These are phyloP conservation scores for Cotesia vestalis DNA, from an alignment of 1,140 invertebrate species.

Conservation along the genomic window DNA sequence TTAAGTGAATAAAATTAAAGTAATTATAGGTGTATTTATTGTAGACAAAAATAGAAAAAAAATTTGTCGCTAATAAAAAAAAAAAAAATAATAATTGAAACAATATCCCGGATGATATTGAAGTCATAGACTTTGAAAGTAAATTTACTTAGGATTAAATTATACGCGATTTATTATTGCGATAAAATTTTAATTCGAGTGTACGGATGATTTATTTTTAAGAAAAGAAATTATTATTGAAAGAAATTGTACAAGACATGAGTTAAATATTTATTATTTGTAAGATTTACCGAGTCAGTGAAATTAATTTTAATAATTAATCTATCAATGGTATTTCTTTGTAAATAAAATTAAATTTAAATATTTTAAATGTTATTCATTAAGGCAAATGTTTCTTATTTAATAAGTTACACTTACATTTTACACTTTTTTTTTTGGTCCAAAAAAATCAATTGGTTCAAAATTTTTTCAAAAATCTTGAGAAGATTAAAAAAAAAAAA, in stretches of 20 bases:
- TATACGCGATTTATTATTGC: too few relatives aligned
- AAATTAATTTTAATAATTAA: slow-evolving; percentile 27
- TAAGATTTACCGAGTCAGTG: slow-evolving; percentile 28
- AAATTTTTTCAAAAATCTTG: too few relatives aligned
- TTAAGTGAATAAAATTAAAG: not conserved
- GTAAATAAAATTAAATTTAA: too few relatives aligned
- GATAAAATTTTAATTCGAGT: not conserved
- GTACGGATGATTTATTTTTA: not conserved
- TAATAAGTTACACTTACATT: slow-evolving; percentile 10
- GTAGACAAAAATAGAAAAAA: not conserved
- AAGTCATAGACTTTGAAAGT: not conserved
- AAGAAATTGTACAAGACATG: not conserved
- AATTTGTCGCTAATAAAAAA: not conserved
- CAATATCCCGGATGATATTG: slow-evolving; percentile 12
- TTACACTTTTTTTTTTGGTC: slow-evolving; percentile 36
- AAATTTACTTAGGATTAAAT: not conserved
- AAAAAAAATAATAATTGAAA: not conserved
- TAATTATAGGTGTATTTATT: slow-evolving; percentile 3
- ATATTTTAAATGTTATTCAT: slow-evolving; percentile 8
- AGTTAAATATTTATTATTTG: slow-evolving; percentile 26
- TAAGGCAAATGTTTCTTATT: too few relatives aligned
- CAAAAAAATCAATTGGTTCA: too few relatives aligned
- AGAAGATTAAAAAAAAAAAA: too few relatives aligned
- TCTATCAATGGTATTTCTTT: slow-evolving; percentile 17
- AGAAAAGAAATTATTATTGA: not conserved